These are phyloP conservation scores for Rhabdophis nuchalis DNA, from an alignment of 2,797 vertebrate species.

Conservation along the genomic window DNA sequence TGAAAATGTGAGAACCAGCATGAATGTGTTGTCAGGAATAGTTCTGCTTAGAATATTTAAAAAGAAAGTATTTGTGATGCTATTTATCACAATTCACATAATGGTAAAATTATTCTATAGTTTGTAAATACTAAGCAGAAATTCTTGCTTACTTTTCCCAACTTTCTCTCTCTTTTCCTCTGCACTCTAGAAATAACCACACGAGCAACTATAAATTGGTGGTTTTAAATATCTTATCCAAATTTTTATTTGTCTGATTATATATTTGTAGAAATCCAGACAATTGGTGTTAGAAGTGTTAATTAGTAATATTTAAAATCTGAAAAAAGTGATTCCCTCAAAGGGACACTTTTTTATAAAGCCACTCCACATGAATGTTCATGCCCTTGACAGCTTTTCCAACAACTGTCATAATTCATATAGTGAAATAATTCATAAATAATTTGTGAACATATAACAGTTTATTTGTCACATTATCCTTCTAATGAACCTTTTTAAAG, in stretches of 20 bases:
- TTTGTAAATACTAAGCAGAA: not conserved
- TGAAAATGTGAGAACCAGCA: conserved; percentile 5
- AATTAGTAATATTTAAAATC: not conserved
- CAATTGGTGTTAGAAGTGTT: not conserved
- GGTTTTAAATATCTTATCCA: not conserved
- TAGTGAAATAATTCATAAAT: not conserved
- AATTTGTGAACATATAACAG: not conserved
- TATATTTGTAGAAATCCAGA: not conserved
- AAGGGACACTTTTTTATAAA: not conserved
- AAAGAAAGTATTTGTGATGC: not conserved
- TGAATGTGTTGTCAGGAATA: not conserved
- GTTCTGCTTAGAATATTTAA: not conserved
- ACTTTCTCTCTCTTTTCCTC: not conserved
- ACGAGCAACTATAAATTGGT: not conserved
- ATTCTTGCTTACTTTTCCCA: not conserved
- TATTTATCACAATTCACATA: not conserved
- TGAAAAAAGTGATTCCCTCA: not conserved
- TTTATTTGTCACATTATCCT: not conserved
- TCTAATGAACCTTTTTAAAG: not conserved
- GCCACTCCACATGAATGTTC: not conserved
- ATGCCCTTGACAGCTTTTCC: not conserved
- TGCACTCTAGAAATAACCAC: not conserved
- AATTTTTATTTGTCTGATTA: not conserved
- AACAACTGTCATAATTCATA: not conserved
- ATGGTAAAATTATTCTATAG: not conserved